Evolutionary conservation across 1,140 invertebrate genomes (phyloP).

Genomic region (Oppia nitens): DNA sequence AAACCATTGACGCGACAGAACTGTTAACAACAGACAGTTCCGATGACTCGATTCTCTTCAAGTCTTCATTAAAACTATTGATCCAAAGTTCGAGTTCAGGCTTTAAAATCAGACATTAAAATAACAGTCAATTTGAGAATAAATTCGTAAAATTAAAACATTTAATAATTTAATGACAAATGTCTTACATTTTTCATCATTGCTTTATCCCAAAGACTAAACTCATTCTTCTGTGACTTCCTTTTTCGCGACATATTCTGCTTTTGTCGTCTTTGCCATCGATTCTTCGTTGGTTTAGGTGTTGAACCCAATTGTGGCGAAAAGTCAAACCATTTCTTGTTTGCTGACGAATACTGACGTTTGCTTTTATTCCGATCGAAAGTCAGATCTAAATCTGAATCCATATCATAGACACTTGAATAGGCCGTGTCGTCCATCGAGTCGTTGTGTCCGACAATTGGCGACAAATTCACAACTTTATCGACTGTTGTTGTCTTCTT

Average conservation of each 20-base stretch:
- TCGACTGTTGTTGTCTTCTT: background rate
- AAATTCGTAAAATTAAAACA: too few species aligned
- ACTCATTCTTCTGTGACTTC: background rate
- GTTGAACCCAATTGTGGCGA: background rate
- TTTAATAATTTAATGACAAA: too few species aligned
- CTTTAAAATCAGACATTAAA: background rate
- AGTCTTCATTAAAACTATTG: background rate
- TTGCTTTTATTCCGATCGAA: background rate
- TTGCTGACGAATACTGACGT: background rate
- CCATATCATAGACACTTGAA: background rate
- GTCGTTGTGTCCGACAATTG: background rate
- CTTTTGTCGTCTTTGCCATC: background rate
- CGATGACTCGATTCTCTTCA: background rate
- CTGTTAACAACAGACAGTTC: background rate
- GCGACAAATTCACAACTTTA: background rate
- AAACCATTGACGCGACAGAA: too few species aligned
- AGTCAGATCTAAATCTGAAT: background rate
- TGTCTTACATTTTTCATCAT: background rate
- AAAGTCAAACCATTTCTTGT: background rate
- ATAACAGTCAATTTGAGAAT: too few species aligned
- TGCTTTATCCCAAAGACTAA: background rate
- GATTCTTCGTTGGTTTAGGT: background rate
- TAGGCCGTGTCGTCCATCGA: background rate
- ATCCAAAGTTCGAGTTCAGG: background rate
- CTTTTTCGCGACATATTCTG: background rate